Conservation (phyloP, 2,797 vertebrate genomes). For the Rhynchonycteris naso region DNA sequence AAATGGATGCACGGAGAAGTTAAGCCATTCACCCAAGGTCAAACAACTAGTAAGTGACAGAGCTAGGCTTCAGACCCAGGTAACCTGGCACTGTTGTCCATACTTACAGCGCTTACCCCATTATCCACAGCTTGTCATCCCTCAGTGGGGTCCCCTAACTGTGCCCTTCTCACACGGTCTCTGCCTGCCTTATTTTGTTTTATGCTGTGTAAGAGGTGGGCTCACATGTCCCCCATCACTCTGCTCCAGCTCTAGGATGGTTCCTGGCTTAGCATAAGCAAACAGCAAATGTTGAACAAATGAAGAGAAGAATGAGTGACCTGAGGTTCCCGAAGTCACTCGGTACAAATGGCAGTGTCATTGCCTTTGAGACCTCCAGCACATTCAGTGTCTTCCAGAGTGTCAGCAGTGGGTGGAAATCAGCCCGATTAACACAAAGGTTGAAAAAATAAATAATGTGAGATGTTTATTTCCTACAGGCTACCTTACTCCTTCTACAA, state of each 20-base stretch:
- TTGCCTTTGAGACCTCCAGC: background rate
- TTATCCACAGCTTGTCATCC: background rate
- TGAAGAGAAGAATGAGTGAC: too few relatives aligned
- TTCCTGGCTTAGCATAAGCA: background rate
- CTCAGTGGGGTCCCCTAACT: background rate
- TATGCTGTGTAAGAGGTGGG: background rate
- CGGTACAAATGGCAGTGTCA: background rate
- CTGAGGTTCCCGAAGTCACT: background rate
- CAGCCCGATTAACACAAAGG: background rate
- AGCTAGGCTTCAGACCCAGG: background rate
- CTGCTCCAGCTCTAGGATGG: background rate
- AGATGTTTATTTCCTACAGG: background rate
- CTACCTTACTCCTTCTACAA: background rate
- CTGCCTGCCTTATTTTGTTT: background rate
- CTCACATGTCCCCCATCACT: background rate
- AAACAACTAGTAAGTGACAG: background rate
- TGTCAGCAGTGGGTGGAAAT: background rate
- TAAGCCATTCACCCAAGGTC: background rate
- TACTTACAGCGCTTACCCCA: rapidly evolving
- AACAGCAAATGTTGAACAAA: background rate
- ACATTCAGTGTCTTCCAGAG: background rate
- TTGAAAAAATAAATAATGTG: background rate
- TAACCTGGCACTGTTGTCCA: background rate
- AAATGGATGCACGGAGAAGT: background rate
- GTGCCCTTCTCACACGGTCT: background rate